A percentile compares a stretch with the other conserved stretches of the same genome.
Conservation (phyloP, 2,797 vertebrate genomes). For the Tarsius wallacei region DNA sequence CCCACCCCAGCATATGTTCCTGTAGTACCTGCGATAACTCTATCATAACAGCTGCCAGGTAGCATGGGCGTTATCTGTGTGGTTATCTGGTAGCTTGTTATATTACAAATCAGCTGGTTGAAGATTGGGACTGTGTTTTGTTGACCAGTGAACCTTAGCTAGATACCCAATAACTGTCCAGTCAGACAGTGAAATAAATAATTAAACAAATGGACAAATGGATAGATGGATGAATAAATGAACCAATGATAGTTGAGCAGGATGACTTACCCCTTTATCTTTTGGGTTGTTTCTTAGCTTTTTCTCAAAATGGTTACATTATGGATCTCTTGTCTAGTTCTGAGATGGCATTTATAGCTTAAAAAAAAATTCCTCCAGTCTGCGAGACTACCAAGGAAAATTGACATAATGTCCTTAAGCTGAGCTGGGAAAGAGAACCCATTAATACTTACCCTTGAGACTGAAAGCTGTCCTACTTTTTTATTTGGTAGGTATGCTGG, state of each 20-base stretch:
- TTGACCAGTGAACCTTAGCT: background rate
- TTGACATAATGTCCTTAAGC: background rate
- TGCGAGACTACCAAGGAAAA: background rate
- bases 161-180: background rate
- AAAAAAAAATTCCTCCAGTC: background rate
- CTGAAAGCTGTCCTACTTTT: slow-evolving; percentile 52
- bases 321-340: background rate
- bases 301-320: slow-evolving; percentile 18
- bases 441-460: slow-evolving; percentile 12
- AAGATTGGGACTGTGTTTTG: background rate
- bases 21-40: background rate
- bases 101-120: background rate
- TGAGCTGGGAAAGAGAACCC: background rate
- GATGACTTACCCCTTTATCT: background rate
- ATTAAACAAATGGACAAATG: background rate
- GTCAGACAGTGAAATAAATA: background rate
- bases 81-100: background rate
- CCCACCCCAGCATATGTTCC: background rate
- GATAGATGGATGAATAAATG: background rate
- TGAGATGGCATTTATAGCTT: background rate
- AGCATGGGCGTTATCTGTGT: background rate
- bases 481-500: background rate
- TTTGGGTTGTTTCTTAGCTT: slow-evolving; percentile 27
- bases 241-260: background rate
- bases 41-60: background rate